These are phyloP conservation scores for Coregonus clupeaformis DNA, from an alignment of 2,113 vertebrate genomes.

Conservation along the genomic window DNA sequence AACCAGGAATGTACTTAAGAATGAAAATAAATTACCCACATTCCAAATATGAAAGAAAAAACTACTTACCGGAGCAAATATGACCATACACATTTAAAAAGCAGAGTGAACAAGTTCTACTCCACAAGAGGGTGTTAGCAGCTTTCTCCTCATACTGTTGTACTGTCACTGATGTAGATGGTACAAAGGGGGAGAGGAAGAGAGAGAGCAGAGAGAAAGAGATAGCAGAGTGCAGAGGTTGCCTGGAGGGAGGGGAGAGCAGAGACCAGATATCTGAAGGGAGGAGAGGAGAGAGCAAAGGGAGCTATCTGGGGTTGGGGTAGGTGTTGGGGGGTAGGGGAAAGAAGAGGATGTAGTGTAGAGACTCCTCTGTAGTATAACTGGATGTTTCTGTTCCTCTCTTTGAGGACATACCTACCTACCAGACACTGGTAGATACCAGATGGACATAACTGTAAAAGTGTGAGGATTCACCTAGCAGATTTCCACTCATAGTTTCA, in stretches of 20 bases:
- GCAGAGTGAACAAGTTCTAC: constrained; percentile 37
- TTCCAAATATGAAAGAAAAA: not conserved
- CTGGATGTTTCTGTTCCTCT: not conserved
- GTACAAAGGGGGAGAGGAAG: constrained; percentile 13
- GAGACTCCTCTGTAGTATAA: constrained; percentile 8
- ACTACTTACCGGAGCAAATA: constrained; percentile 73
- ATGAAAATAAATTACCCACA: no score
- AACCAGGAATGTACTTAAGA: no score
- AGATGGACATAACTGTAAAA: no score
- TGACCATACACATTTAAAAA: constrained; percentile 79
- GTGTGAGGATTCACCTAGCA: no score
- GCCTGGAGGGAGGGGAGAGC: constrained; percentile 42
- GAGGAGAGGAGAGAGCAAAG: no score
- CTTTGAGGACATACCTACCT: no score
- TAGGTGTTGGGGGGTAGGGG: no score
- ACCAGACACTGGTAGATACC: no score
- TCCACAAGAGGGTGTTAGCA: constrained; percentile 25
- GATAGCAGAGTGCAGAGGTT: not conserved
- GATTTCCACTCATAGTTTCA: no score
- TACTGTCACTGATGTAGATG: constrained; percentile 36
- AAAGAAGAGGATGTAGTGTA: constrained; percentile 37
- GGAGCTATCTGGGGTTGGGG: no score
- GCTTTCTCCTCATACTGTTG: constrained; percentile 40
- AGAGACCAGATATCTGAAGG: constrained; percentile 38
- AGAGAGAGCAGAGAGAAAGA: not conserved